Percentiles rank a stretch among this genome's conserved stretches.
phyloP scores from a whole-genome alignment of 2,797 vertebrate genomes.

The Siniperca undulata region DNA sequence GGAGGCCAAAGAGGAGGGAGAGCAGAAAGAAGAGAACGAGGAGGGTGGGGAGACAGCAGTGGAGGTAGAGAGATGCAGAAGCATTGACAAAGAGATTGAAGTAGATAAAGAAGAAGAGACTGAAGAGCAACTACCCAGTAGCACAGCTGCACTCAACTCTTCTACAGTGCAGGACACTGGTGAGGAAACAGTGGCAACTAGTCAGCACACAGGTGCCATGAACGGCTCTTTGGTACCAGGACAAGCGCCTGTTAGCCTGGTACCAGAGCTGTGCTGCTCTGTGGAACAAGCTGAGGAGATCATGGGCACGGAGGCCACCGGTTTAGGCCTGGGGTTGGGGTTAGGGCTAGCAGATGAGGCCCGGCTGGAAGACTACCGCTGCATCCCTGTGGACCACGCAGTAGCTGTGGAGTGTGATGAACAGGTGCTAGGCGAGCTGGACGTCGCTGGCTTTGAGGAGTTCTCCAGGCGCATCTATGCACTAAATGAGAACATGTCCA shows the following conservation, averaged over 20 bases:
- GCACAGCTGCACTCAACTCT: conserved; percentile 29
- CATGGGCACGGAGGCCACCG: conserved; percentile 94
- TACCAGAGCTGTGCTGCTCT: conserved; percentile 86
- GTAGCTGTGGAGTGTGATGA: conserved; percentile 98
- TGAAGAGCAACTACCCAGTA: conserved; percentile 42
- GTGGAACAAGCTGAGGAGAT: conserved; percentile 98
- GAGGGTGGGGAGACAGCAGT: conserved; percentile 6
- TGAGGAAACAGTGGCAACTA: conserved; percentile 55
- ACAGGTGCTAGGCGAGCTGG: conserved; percentile 94
- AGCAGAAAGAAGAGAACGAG: conserved; percentile 31
- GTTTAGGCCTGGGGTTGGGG: conserved; percentile 74
- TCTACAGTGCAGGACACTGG: conserved; percentile 60
- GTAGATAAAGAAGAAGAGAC: conserved; percentile 41
- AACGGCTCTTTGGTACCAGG: conserved; percentile 82
- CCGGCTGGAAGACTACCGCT: conserved; percentile 89
- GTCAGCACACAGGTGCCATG: conserved; percentile 81
- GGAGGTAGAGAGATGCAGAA: conserved; percentile 32
- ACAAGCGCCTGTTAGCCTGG: conserved; percentile 52
- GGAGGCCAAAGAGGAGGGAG: conserved; percentile 63
- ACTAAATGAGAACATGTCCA: conserved; percentile 95
- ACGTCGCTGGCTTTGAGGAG: conserved; percentile 91
- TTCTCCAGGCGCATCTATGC: conserved; percentile 98
- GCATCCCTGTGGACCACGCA: conserved; percentile 95
- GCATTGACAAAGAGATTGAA: conserved; percentile 29
- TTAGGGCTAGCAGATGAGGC: conserved; percentile 82